phyloP scores from a whole-genome alignment of 1,140 invertebrate genomes.

The Drosophila baimaii region DNA sequence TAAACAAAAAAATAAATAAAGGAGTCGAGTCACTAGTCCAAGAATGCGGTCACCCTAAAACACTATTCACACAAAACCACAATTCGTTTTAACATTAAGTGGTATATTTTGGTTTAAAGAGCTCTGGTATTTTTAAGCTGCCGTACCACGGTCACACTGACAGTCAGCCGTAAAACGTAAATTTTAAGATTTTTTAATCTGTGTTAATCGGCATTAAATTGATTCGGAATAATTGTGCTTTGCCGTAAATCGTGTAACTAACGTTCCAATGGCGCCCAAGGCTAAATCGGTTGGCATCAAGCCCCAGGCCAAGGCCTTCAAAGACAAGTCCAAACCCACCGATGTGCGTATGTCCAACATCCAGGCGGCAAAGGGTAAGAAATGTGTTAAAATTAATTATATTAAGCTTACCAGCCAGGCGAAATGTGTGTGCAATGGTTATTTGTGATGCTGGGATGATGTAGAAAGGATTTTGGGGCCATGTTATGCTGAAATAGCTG shows the following conservation, averaged over 20 bases:
- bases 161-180: conserved; percentile 40
- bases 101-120: not conserved
- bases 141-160: conserved; percentile 21
- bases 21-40: conserved; percentile 25
- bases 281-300: conserved; percentile 69
- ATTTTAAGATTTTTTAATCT: conserved; percentile 63
- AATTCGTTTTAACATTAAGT: not conserved
- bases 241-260: conserved; percentile 25
- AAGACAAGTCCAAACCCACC: conserved; percentile 96
- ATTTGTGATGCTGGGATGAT: conserved; percentile 24
- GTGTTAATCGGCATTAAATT: conserved; percentile 71
- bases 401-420: not conserved
- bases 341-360: conserved; percentile 98
- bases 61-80: not conserved
- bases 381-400: conserved; percentile 19
- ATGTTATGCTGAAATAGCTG: not conserved
- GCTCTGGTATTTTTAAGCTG: not conserved
- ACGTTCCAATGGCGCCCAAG: conserved; percentile 78
- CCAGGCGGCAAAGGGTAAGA: conserved; percentile 97
- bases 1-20: conserved; percentile 41
- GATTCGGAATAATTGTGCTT: conserved; percentile 48
- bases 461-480: not conserved
- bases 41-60: conserved; percentile 8
- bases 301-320: conserved; percentile 86
- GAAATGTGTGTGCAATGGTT: not conserved